phyloP scores from a whole-genome alignment of 2,888 invertebrate genomes.

The Andrena praecox region DNA sequence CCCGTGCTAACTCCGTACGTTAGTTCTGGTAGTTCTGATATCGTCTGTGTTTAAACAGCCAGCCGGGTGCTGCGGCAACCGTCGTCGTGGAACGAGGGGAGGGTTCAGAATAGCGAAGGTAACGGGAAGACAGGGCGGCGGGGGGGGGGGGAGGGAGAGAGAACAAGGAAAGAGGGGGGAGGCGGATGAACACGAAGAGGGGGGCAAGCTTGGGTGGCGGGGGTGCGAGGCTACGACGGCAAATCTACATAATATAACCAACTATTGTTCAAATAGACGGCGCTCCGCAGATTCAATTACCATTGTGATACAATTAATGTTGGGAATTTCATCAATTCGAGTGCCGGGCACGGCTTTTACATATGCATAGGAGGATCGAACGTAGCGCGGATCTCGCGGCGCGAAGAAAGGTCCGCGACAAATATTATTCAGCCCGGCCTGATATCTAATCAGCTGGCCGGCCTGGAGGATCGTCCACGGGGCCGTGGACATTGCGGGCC shows the following conservation, averaged over 20 bases:
- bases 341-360: slow-evolving; percentile 83
- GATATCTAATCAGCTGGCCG: slow-evolving; percentile 62
- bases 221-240: slow-evolving; percentile 78
- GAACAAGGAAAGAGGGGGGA: slow-evolving; percentile 44
- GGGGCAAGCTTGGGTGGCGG: slow-evolving; percentile 71
- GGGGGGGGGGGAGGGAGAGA: slow-evolving; percentile 44
- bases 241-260: slow-evolving; percentile 85
- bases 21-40: slow-evolving; percentile 84
- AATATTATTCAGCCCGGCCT: slow-evolving; percentile 69
- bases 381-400: slow-evolving; percentile 77
- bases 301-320: slow-evolving; percentile 85
- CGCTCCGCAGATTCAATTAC: slow-evolving; percentile 85
- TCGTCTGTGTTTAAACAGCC: slow-evolving; percentile 85
- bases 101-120: slow-evolving; percentile 51
- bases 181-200: slow-evolving; percentile 55
- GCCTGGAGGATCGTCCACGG: slow-evolving; percentile 3
- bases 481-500: background rate
- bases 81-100: slow-evolving; percentile 59
- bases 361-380: slow-evolving; percentile 84
- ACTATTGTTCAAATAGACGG: slow-evolving; percentile 85
- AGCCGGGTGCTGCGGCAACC: slow-evolving; percentile 78
- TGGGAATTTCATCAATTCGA: slow-evolving; percentile 85
- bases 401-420: slow-evolving; percentile 75
- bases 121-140: slow-evolving; percentile 59
- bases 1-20: slow-evolving; percentile 77